Base-by-base conservation (phyloP, 2,888 invertebrate species). In the Drosophila flavopinicola region DNA sequence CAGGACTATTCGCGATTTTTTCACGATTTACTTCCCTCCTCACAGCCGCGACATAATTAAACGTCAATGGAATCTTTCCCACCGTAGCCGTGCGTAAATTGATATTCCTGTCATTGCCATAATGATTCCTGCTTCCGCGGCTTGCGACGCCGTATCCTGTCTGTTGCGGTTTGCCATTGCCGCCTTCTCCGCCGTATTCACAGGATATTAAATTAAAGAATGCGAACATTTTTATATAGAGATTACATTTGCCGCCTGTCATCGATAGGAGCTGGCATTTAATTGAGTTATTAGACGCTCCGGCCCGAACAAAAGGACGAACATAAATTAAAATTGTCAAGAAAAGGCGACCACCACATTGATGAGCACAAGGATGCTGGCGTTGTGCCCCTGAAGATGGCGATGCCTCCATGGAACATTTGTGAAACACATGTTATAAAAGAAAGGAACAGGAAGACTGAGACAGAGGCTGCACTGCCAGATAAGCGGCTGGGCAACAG, bases 151-250 rank as follows among this genome's bases (percentile, higher is more conserved):
- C 60, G 64, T 45, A 70, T 87, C 85, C 85, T 74, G 73, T 53
- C 70, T 67, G 47, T 11, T 44, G 78, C 70, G 82, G 87, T 66
- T 79, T 64, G 75, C 54, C 66, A 49, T 60, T 47, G 57, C 53
- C 37, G 41, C 17, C 27, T 27, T 29, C 5, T 42, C 45, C 29
- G 39, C 38, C 38, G 27, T 51, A 54, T 67, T 54, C 56, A 65
- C 79, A 85, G 87, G 87, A 87, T 83, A 83, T 83, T 85, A 58
- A 85, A 87, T 83, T 85, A 85, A 66, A 53, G 76, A 73, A 70
- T 60, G 72, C 64, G 61, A 63, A 54, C 64, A 77, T 78, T 87
- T 82, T 87, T 66, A 75, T 47, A 66, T 49, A 66, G 59, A 74
- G 78, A 80, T 70, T 70, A 71, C 48, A 42, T 32, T 32, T 27